Percentiles rank a stretch among this genome's conserved stretches.
These are phyloP conservation scores for Baronia brevicornis DNA, from an alignment of 2,888 invertebrate genomes.

Conservation along the genomic window DNA sequence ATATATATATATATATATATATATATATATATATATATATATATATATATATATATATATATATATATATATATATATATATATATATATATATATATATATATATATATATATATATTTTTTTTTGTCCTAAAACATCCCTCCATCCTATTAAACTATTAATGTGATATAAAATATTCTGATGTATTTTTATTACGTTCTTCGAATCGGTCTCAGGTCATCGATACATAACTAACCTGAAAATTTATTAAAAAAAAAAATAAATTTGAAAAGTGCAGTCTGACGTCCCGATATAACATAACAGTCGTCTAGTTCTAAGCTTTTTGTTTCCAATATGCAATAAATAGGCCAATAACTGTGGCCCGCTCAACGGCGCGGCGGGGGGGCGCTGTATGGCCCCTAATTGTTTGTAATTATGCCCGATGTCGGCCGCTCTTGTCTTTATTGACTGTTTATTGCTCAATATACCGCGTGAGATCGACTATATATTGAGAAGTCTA, in stretches of 20 bases:
- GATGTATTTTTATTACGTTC: conserved; percentile 12
- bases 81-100: too few species aligned
- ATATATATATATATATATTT: too few species aligned
- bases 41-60: too few species aligned
- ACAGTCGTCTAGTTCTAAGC: conserved; percentile 31
- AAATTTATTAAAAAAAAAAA: conserved; percentile 15
- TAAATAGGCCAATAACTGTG: conserved; percentile 53
- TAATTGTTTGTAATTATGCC: conserved; percentile 67
- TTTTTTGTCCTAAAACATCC: too few species aligned
- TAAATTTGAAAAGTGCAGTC: conserved; percentile 5
- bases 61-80: too few species aligned
- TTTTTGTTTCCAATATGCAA: conserved; percentile 63
- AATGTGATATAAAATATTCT: conserved; percentile 14
- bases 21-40: too few species aligned
- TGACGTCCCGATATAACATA: conserved; percentile 31
- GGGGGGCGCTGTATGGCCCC: conserved; percentile 46
- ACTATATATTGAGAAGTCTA: conserved; percentile 22
- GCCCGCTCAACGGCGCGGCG: conserved; percentile 32
- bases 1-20: too few species aligned
- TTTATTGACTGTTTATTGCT: conserved; percentile 69
- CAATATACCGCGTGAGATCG: conserved; percentile 55
- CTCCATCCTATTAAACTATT: conserved; percentile 15
- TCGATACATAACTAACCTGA: conserved; percentile 17
- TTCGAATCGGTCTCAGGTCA: conserved; percentile 15
- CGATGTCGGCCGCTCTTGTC: conserved; percentile 31